Percentiles rank a stretch among this genome's conserved stretches.
Evolutionary conservation across 2,797 vertebrate species (phyloP).

Genomic region (Sphaeramia orbicularis): DNA sequence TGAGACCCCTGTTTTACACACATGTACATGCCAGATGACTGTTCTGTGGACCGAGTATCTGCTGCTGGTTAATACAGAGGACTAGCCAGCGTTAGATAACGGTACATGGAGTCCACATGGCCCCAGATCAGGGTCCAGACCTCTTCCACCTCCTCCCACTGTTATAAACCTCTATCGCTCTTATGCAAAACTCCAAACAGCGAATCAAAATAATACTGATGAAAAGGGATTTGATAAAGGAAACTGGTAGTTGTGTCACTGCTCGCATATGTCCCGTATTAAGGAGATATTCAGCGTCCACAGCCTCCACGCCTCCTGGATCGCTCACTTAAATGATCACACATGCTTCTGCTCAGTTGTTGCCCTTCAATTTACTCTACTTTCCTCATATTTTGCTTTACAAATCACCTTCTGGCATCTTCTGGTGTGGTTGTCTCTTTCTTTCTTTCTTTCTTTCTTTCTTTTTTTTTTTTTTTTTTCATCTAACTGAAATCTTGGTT

Average conservation of each 20-base stretch:
- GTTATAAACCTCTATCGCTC: too few relatives aligned
- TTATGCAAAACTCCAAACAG: conserved; percentile 14
- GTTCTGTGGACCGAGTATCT: conserved; percentile 2
- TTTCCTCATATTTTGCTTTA: conserved; percentile 1
- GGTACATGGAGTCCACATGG: conserved; percentile 24
- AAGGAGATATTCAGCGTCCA: conserved; percentile 7
- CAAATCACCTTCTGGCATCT: conserved; percentile 1
- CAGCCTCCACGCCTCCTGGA: conserved; percentile 27
- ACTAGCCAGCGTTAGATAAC: conserved; percentile 10
- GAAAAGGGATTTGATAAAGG: background rate
- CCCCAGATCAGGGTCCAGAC: background rate
- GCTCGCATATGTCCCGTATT: conserved; percentile 46
- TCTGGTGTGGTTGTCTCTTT: background rate
- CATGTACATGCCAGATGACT: conserved; percentile 3
- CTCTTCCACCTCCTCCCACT: background rate
- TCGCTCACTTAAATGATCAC: conserved; percentile 7
- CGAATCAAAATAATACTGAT: conserved; percentile 4
- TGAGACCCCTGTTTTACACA: too few relatives aligned
- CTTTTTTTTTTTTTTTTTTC: too few relatives aligned
- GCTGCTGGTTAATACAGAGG: conserved; percentile 7
- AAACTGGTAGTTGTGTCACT: background rate
- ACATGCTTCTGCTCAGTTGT: conserved; percentile 4
- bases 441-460: too few relatives aligned
- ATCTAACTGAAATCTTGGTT: background rate
- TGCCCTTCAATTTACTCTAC: background rate